phyloP scores from a whole-genome alignment of 2,797 vertebrate species.

The Danio tinwini region DNA sequence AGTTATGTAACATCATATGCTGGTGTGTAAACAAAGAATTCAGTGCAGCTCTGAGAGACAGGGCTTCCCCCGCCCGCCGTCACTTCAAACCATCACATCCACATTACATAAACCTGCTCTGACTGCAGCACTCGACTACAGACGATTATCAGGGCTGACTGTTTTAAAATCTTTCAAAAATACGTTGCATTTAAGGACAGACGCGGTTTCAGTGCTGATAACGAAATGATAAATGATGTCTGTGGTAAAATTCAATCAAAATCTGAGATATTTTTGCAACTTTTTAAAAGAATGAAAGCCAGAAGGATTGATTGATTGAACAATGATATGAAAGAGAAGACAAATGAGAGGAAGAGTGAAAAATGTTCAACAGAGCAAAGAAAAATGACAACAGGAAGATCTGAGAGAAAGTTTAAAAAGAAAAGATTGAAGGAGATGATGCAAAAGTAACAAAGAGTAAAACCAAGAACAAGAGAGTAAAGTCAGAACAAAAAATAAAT shows the following conservation, averaged over 20 bases:
- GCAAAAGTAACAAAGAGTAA: background rate
- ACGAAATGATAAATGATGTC: background rate
- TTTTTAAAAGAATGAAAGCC: background rate
- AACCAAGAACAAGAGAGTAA: no score
- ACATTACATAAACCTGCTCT: constrained; percentile 28
- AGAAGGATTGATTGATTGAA: background rate
- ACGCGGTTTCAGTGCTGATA: background rate
- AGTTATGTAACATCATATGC: constrained; percentile 76
- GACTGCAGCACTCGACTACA: constrained; percentile 6
- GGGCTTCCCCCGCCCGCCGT: constrained; percentile 16
- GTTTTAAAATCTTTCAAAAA: no score
- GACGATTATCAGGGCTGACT: background rate
- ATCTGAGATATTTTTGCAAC: background rate
- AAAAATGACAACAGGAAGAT: background rate
- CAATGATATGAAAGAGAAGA: background rate
- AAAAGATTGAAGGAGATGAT: background rate
- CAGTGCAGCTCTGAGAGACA: constrained; percentile 4
- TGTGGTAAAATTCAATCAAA: background rate
- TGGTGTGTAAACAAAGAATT: constrained; percentile 71
- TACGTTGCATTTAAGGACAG: background rate
- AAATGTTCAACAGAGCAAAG: background rate
- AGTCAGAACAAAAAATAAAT: no score
- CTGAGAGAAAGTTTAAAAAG: background rate
- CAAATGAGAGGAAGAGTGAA: background rate
- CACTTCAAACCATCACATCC: constrained; percentile 31